Percentiles rank a stretch among this genome's conserved stretches.
phyloP scores from a whole-genome alignment of 2,113 vertebrate genomes.

The Sinocyclocheilus rhinocerous region DNA sequence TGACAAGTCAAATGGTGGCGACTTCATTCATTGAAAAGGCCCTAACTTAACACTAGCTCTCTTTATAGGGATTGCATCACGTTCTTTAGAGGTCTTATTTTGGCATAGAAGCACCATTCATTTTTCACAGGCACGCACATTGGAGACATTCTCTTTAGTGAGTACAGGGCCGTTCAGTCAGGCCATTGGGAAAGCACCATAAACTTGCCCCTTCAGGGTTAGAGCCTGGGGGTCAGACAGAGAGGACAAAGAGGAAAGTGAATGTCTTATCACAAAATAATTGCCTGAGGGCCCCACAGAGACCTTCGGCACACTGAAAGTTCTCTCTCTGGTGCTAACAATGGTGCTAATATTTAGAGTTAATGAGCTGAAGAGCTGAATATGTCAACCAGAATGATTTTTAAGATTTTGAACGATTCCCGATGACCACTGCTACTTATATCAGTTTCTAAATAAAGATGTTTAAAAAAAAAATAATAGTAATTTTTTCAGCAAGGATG shows the following conservation, averaged over 20 bases:
- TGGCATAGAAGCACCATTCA: conserved; percentile 41
- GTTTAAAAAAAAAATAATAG: too few relatives aligned
- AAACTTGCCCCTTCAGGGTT: conserved; percentile 21
- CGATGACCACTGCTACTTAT: background rate
- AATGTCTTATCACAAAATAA: background rate
- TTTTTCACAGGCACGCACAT: background rate
- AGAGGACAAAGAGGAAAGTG: conserved; percentile 5
- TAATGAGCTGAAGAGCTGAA: background rate
- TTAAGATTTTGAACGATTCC: background rate
- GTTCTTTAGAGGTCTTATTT: conserved; percentile 5
- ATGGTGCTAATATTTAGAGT: background rate
- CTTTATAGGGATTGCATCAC: conserved; percentile 1
- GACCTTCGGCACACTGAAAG: background rate
- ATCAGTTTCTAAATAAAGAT: background rate
- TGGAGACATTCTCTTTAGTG: conserved; percentile 23
- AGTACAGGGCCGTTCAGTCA: background rate
- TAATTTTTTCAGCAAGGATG: too few relatives aligned
- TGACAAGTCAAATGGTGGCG: conserved; percentile 28
- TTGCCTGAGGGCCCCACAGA: background rate
- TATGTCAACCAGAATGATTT: background rate
- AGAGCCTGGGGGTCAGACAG: conserved; percentile 9
- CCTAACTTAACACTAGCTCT: conserved; percentile 7
- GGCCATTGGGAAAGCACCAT: background rate
- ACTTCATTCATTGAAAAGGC: conserved; percentile 9
- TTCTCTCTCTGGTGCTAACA: background rate